Evolutionary conservation across 1,140 invertebrate species (phyloP).

Genomic region (Centruroides sculpturatus): DNA sequence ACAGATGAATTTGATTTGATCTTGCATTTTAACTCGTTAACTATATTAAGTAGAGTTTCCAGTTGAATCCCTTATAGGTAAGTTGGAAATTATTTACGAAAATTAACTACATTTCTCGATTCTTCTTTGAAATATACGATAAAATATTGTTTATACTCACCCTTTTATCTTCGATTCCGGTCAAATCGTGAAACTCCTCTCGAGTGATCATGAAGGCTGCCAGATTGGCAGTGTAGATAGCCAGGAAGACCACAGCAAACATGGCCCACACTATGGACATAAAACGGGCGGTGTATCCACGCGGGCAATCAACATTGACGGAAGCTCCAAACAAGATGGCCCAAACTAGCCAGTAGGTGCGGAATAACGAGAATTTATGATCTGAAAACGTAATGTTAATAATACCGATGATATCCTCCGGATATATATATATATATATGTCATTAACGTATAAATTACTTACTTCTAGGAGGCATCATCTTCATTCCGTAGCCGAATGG

Average conservation of each 20-base stretch:
- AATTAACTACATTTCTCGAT: too few relatives aligned
- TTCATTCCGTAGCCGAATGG: conserved; percentile 89
- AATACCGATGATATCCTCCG: too few relatives aligned
- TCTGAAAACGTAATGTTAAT: conserved; percentile 4
- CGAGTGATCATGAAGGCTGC: conserved; percentile 99
- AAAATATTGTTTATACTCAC: background rate
- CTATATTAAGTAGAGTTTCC: too few relatives aligned
- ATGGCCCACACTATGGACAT: conserved; percentile 97
- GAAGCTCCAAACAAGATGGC: conserved; percentile 94
- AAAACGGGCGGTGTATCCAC: conserved; percentile 81
- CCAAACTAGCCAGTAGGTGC: conserved; percentile 98
- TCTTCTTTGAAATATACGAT: too few relatives aligned
- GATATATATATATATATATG: too few relatives aligned
- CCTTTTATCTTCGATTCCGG: conserved; percentile 75
- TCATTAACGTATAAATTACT: background rate
- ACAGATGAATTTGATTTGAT: too few relatives aligned
- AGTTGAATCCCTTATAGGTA: too few relatives aligned
- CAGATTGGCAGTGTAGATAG: conserved; percentile 91
- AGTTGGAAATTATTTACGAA: too few relatives aligned
- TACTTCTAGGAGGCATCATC: conserved; percentile 41
- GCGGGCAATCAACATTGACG: conserved; percentile 86
- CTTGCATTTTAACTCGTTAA: too few relatives aligned
- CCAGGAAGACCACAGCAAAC: conserved; percentile 83
- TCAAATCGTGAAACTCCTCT: conserved; percentile 90
- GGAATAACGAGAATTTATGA: conserved; percentile 80